Percentiles rank a stretch among this genome's conserved stretches.
Conservation (phyloP, 1,140 invertebrate genomes). For the Trichonephila clavata region DNA sequence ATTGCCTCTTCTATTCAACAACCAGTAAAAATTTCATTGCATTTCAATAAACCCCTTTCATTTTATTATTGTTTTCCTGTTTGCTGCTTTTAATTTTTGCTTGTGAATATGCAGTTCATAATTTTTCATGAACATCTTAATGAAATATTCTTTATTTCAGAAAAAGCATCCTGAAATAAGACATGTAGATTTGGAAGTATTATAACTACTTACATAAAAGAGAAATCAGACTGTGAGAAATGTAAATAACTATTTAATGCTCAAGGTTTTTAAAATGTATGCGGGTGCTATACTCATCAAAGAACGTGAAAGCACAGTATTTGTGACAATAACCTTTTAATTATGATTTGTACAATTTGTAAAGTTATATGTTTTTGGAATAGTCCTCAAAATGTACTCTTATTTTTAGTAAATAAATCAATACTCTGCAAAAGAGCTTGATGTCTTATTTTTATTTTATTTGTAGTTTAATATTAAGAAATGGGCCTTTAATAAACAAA, state of each 20-base stretch:
- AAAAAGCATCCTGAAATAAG: conserved; percentile 95
- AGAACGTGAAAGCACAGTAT: conserved; percentile 12
- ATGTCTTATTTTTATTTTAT: neutral
- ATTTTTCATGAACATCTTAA: neutral
- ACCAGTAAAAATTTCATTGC: too few relatives aligned
- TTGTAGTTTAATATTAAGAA: too few relatives aligned
- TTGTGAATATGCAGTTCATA: too few relatives aligned
- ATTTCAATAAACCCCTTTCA: too few relatives aligned
- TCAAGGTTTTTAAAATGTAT: neutral
- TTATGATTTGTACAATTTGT: conserved; percentile 22
- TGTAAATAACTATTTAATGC: conserved; percentile 52
- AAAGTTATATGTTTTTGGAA: neutral
- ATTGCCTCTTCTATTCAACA: too few relatives aligned
- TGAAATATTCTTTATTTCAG: conserved; percentile 83
- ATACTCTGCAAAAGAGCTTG: neutral
- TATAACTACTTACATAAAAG: conserved; percentile 83
- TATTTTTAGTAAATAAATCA: conserved; percentile 14
- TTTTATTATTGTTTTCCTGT: too few relatives aligned
- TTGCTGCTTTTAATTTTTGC: too few relatives aligned
- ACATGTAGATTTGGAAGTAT: conserved; percentile 96
- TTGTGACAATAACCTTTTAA: neutral
- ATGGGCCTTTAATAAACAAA: too few relatives aligned
- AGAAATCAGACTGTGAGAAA: neutral
- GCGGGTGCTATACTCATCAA: conserved; percentile 14
- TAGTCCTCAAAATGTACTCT: neutral